Evolutionary conservation across 92 coral and sea anemone species (phyloP).

Genomic region (Porites cylindrica): DNA sequence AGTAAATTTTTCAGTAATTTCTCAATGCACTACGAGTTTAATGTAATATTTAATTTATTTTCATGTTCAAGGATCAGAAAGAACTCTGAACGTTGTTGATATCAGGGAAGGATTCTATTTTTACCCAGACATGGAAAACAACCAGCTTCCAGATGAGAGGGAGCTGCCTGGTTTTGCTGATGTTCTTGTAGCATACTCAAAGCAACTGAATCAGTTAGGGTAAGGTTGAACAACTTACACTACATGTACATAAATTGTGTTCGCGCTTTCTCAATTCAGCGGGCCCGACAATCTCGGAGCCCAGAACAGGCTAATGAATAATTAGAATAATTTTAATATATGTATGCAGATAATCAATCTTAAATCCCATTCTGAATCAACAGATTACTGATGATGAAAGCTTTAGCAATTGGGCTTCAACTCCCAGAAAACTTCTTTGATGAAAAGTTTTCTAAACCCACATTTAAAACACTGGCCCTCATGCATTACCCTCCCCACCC

Average conservation of each 20-base stretch:
- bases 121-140: slow-evolving; percentile 10
- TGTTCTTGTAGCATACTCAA: slow-evolving; percentile 19
- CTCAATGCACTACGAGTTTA: too few species aligned
- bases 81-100: slow-evolving; percentile 59
- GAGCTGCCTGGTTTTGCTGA: slow-evolving; percentile 65
- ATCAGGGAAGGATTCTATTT: slow-evolving; percentile 77
- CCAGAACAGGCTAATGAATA: too few species aligned
- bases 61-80: slow-evolving; percentile 60
- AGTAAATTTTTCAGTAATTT: too few species aligned
- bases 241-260: neutral
- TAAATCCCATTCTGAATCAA: too few species aligned
- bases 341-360: neutral
- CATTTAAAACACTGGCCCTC: slow-evolving; percentile 27
- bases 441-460: slow-evolving; percentile 54
- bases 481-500: slow-evolving; percentile 82
- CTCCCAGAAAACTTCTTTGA: slow-evolving; percentile 50
- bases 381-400: slow-evolving; percentile 50
- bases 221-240: neutral
- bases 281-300: too few species aligned
- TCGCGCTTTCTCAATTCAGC: too few species aligned
- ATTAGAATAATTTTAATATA: too few species aligned
- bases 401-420: slow-evolving; percentile 57
- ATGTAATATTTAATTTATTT: neutral
- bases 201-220: slow-evolving; percentile 53
- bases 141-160: slow-evolving; percentile 59